phyloP scores from a whole-genome alignment of 2,888 invertebrate genomes.

The Lamellibrachia columna region DNA sequence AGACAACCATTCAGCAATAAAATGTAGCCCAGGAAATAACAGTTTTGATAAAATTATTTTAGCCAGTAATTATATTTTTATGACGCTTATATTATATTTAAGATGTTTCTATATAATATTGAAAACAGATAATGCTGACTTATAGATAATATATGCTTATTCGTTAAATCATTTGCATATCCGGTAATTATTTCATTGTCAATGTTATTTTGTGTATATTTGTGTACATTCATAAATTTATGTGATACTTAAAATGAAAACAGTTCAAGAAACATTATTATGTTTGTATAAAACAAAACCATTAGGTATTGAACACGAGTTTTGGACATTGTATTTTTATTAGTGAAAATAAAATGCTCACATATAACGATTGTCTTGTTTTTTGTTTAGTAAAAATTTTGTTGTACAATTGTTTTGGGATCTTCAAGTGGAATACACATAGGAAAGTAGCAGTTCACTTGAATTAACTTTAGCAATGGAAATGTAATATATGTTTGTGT shows the following conservation, averaged over 20 bases:
- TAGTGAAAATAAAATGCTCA: not conserved
- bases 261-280: not conserved
- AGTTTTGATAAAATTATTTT: not conserved
- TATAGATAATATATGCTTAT: not conserved
- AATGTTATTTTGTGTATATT: not conserved
- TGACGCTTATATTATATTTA: no score
- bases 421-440: no score
- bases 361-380: not conserved
- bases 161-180: not conserved
- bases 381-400: not conserved
- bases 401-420: no score
- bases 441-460: no score
- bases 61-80: no score
- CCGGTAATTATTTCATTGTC: not conserved
- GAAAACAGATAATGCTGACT: no score
- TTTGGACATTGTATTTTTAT: not conserved
- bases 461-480: no score
- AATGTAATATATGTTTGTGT: no score
- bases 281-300: not conserved
- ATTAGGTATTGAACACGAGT: not conserved
- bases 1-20: not conserved
- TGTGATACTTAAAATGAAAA: not conserved
- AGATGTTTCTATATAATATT: no score
- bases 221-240: not conserved
- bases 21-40: not conserved